These are phyloP conservation scores for Girardinichthys multiradiatus DNA, from an alignment of 2,113 vertebrate species.

Conservation along the genomic window DNA sequence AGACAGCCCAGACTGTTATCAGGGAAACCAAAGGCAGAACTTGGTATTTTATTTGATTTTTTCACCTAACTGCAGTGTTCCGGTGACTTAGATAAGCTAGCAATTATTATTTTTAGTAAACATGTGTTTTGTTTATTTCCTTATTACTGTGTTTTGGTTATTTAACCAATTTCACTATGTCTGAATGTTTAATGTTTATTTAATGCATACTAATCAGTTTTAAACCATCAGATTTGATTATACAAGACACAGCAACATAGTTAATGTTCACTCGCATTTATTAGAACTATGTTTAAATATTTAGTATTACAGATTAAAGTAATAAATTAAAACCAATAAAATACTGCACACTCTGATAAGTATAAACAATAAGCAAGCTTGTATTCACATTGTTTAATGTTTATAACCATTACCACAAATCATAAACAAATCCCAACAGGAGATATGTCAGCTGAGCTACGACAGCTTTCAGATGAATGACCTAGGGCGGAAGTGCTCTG, in stretches of 20 bases:
- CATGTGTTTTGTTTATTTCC: too few relatives aligned
- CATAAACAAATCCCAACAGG: neutral
- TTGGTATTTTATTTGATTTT: too few relatives aligned
- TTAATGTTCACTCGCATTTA: neutral
- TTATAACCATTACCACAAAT: neutral
- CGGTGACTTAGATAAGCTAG: too few relatives aligned
- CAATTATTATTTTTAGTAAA: too few relatives aligned
- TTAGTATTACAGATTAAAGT: neutral
- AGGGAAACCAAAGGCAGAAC: too few relatives aligned
- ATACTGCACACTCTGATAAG: neutral
- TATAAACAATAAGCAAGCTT: neutral
- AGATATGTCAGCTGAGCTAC: neutral
- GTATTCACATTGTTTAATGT: neutral
- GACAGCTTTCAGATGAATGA: constrained; percentile 1
- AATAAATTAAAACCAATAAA: neutral
- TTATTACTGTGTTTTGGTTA: too few relatives aligned
- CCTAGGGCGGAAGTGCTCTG: neutral
- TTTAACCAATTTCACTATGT: too few relatives aligned
- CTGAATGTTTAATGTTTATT: neutral
- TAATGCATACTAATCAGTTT: neutral
- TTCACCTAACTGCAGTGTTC: too few relatives aligned
- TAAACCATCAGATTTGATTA: neutral
- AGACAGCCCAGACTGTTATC: too few relatives aligned
- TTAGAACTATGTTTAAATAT: neutral
- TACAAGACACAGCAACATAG: neutral